These are phyloP conservation scores for Toxotes lorentzi DNA, from an alignment of 2,797 vertebrate genomes.

Conservation along the genomic window DNA sequence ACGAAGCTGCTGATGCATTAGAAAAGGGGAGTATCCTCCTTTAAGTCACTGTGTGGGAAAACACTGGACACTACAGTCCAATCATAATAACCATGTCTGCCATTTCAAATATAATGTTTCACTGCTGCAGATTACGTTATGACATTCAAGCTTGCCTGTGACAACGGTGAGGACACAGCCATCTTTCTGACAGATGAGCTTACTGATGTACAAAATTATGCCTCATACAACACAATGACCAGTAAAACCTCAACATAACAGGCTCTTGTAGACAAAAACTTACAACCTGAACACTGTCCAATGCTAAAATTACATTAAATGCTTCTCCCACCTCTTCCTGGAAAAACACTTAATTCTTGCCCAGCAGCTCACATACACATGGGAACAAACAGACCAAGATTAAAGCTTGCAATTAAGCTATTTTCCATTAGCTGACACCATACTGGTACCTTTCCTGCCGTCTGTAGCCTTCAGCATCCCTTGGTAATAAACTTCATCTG, in stretches of 20 bases:
- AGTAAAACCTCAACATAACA: conserved; percentile 19
- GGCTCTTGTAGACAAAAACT: not conserved
- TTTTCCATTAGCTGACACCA: conserved; percentile 25
- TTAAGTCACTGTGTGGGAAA: conserved; percentile 12
- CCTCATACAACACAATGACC: not conserved
- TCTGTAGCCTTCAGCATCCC: conserved; percentile 87
- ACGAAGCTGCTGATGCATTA: conserved; percentile 62
- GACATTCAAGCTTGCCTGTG: not conserved
- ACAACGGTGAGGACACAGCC: not conserved
- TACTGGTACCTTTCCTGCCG: conserved; percentile 86
- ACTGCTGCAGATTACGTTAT: not conserved
- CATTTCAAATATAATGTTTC: not conserved
- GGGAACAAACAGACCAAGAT: conserved; percentile 16
- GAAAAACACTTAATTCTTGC: conserved; percentile 18
- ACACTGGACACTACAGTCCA: conserved; percentile 14
- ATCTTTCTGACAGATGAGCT: not conserved
- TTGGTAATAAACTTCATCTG: conserved; percentile 85
- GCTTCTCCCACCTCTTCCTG: not conserved
- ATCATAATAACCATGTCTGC: not conserved
- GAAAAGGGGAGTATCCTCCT: conserved; percentile 42
- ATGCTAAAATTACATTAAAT: conserved; percentile 18
- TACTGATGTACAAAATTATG: not conserved
- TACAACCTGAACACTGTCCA: conserved; percentile 12
- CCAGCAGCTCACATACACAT: conserved; percentile 14
- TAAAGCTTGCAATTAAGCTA: not conserved